phyloP scores from a whole-genome alignment of 2,888 invertebrate species.

The Lordiphosa fenestrarum region DNA sequence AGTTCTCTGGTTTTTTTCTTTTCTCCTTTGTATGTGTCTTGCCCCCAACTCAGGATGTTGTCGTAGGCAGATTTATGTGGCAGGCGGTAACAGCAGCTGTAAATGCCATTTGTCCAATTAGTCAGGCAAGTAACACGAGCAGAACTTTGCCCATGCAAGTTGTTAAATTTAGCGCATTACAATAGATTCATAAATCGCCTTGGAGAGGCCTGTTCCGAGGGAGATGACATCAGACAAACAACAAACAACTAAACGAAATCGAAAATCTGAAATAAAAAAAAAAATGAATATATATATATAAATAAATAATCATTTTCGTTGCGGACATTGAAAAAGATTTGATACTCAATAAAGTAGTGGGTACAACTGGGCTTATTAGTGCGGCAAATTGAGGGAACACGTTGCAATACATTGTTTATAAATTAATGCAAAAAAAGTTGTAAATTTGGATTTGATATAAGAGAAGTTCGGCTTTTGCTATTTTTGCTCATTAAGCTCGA shows the following conservation, averaged over 20 bases:
- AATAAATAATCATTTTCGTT: constrained; percentile 29
- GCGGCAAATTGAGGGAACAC: too few species aligned
- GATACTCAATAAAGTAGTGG: not conserved
- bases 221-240: constrained; percentile 56
- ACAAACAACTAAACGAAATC: constrained; percentile 25
- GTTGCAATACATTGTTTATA: too few species aligned
- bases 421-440: too few species aligned
- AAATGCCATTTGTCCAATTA: constrained; percentile 72
- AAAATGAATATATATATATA: constrained; percentile 24
- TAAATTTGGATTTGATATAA: too few species aligned
- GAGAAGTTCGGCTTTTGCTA: too few species aligned
- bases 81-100: constrained; percentile 56
- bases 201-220: not conserved
- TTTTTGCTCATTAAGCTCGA: too few species aligned
- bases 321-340: constrained; percentile 18
- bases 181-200: constrained; percentile 62
- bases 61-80: constrained; percentile 52
- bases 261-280: constrained; percentile 17
- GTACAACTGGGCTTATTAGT: not conserved
- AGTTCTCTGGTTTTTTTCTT: constrained; percentile 37
- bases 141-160: constrained; percentile 42
- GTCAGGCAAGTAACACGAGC: constrained; percentile 38
- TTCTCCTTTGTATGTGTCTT: not conserved
- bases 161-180: constrained; percentile 72
- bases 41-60: constrained; percentile 53